Conservation (phyloP, 1,140 invertebrate genomes). For the Zaprionus camerounensis region DNA sequence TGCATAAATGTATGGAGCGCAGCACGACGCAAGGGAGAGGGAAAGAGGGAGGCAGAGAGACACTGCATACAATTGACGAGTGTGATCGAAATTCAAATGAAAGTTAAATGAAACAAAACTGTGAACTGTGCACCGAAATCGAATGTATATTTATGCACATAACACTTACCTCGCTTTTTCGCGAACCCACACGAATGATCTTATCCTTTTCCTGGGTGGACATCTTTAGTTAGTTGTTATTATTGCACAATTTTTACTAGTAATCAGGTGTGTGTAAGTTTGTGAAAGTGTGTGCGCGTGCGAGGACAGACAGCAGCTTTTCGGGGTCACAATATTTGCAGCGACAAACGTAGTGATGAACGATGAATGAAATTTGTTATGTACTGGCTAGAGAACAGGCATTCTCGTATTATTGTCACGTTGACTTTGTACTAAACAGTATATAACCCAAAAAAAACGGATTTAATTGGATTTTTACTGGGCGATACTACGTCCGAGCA, state of each 20-base stretch:
- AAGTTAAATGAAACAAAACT: conserved; percentile 37
- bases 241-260: conserved; percentile 66
- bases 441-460: conserved; percentile 22
- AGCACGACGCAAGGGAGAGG: not conserved
- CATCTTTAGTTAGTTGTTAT: conserved; percentile 50
- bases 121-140: conserved; percentile 33
- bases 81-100: conserved; percentile 76
- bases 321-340: conserved; percentile 59
- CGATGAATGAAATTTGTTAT: conserved; percentile 69
- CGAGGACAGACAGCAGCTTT: conserved; percentile 41
- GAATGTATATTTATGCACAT: conserved; percentile 51
- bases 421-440: conserved; percentile 61
- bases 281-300: conserved; percentile 69
- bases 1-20: conserved; percentile 43
- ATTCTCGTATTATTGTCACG: conserved; percentile 66
- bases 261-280: conserved; percentile 39
- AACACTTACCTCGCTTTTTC: conserved; percentile 88
- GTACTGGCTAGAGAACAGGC: conserved; percentile 62
- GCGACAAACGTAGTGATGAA: conserved; percentile 25
- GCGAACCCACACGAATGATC: conserved; percentile 87
- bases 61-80: conserved; percentile 26
- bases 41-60: not conserved
- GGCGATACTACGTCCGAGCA: conserved; percentile 79
- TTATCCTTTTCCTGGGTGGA: conserved; percentile 68
- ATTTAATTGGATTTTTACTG: conserved; percentile 52